Evolutionary conservation across 2,888 invertebrate genomes (phyloP).

Genomic region (Mythimna impura): DNA sequence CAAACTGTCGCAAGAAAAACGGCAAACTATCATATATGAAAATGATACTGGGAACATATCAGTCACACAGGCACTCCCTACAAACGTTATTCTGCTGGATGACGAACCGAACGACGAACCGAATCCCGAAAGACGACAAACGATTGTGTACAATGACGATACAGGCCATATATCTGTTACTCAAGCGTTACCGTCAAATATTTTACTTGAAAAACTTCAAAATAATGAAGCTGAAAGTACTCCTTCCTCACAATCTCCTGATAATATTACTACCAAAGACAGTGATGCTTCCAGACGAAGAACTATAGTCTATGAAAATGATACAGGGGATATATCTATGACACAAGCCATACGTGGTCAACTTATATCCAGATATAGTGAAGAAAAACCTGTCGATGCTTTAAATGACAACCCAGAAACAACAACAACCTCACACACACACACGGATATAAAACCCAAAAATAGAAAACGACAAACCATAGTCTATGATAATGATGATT

Average conservation of each 20-base stretch:
- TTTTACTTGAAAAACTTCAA: constrained; percentile 19
- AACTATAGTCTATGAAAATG: constrained; percentile 57
- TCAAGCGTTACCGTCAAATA: constrained; percentile 47
- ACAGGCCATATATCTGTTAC: constrained; percentile 48
- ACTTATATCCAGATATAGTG: constrained; percentile 13
- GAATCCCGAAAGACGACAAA: constrained; percentile 18
- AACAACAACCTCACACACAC: no score
- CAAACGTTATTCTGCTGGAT: constrained; percentile 44
- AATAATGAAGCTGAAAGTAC: not conserved
- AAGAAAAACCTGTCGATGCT: constrained; percentile 14
- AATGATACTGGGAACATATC: constrained; percentile 61
- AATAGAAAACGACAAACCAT: constrained; percentile 29
- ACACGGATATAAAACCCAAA: not conserved
- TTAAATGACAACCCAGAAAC: not conserved
- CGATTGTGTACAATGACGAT: constrained; percentile 27
- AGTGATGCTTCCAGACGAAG: constrained; percentile 43
- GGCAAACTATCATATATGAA: constrained; percentile 59
- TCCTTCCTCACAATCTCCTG: constrained; percentile 1
- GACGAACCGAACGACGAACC: not conserved
- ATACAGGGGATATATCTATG: constrained; percentile 66
- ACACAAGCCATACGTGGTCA: constrained; percentile 46
- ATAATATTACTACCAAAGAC: constrained; percentile 15
- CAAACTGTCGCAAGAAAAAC: constrained; percentile 33
- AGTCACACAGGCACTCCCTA: constrained; percentile 59
- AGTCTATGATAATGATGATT: constrained; percentile 36